A percentile compares a stretch with the other conserved stretches of the same genome.
phyloP scores from a whole-genome alignment of 2,888 invertebrate genomes.

The Drosophila pseudotakahashii region DNA sequence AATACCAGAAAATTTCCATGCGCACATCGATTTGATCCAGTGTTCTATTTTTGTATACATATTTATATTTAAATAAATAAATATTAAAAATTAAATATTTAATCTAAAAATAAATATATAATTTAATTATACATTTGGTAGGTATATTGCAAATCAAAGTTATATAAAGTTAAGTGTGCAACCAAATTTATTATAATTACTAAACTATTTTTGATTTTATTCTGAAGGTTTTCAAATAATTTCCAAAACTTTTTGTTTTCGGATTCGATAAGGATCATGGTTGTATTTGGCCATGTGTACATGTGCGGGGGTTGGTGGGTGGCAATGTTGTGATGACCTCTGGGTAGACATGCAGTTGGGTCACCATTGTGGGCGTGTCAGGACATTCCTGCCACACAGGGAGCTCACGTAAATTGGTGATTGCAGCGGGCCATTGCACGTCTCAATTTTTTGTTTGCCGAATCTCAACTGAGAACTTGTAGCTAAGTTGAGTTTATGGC shows the following conservation, averaged over 20 bases:
- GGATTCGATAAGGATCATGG: neutral
- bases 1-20: no score
- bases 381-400: conserved; percentile 44
- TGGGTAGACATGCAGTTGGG: conserved; percentile 25
- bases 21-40: no score
- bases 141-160: no score
- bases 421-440: conserved; percentile 67
- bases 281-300: neutral
- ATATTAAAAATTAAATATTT: neutral
- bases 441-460: conserved; percentile 49
- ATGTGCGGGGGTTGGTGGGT: neutral
- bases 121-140: no score
- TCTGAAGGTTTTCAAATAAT: no score
- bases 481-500: conserved; percentile 73
- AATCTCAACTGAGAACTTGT: conserved; percentile 75
- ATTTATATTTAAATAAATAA: no score
- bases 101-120: neutral
- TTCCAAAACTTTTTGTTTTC: neutral
- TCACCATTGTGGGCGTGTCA: conserved; percentile 35
- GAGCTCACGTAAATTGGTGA: conserved; percentile 66
- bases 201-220: no score
- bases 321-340: conserved; percentile 21
- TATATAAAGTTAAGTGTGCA: no score
- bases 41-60: no score
- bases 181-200: no score